A percentile compares a stretch with the other conserved stretches of the same genome.
phyloP scores from a whole-genome alignment of 2,888 invertebrate species.

The Volucella inanis region DNA sequence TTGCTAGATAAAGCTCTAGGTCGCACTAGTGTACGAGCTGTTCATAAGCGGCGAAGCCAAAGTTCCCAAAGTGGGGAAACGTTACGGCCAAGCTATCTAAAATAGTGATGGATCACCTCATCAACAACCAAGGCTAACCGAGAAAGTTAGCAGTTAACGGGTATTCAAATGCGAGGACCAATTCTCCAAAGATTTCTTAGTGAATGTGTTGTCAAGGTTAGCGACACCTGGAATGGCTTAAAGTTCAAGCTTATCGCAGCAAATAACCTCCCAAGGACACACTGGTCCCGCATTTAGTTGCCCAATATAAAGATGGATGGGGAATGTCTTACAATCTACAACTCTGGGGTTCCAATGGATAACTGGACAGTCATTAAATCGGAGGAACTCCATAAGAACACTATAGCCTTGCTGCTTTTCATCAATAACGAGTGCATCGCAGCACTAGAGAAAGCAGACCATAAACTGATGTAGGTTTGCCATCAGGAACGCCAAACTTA shows the following conservation, averaged over 20 bases:
- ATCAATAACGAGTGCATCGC: not conserved
- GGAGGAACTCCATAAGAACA: not conserved
- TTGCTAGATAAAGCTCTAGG: too few species aligned
- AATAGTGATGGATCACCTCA: too few species aligned
- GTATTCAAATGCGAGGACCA: not conserved
- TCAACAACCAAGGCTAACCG: too few species aligned
- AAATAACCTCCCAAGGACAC: not conserved
- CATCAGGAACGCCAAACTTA: not conserved
- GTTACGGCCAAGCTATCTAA: too few species aligned
- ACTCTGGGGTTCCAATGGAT: not conserved
- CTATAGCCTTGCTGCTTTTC: not conserved
- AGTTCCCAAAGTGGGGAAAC: too few species aligned
- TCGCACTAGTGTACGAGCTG: too few species aligned
- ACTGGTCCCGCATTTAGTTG: not conserved
- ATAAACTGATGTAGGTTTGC: not conserved
- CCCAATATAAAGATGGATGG: too few species aligned
- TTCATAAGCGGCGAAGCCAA: too few species aligned
- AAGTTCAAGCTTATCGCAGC: not conserved
- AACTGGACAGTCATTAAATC: not conserved
- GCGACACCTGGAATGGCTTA: not conserved
- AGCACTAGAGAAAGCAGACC: not conserved
- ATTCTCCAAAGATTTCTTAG: not conserved
- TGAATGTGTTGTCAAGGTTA: not conserved
- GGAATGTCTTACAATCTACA: not conserved
- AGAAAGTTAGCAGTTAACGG: not conserved